Evolutionary conservation across 1,140 invertebrate genomes (phyloP).

Genomic region (Ptiloglossa arizonensis): DNA sequence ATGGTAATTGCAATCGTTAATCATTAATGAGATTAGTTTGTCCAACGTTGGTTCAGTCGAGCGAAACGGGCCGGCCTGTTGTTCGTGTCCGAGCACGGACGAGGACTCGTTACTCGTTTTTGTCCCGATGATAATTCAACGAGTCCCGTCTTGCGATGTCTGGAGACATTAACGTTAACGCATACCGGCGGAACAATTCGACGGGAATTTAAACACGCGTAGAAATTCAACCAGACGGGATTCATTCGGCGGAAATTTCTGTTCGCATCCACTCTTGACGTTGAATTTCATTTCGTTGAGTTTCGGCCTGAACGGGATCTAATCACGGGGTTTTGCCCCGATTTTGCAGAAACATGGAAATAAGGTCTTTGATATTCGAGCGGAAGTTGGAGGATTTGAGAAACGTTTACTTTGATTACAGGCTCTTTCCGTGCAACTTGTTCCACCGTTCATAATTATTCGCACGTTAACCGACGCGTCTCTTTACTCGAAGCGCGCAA

Average conservation of each 20-base stretch:
- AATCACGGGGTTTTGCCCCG: not conserved
- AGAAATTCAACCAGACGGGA: not conserved
- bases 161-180: not conserved
- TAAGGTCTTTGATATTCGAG: constrained; percentile 7
- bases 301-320: not conserved
- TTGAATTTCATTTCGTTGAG: constrained; percentile 11
- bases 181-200: not conserved
- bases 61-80: not conserved
- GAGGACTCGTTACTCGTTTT: not conserved
- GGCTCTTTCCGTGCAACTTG: no score
- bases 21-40: no score
- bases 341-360: constrained; percentile 5
- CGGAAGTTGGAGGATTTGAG: not conserved
- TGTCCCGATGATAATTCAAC: not conserved
- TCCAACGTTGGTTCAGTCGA: not conserved
- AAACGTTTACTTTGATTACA: not conserved
- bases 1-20: no score
- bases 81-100: no score
- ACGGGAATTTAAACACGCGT: constrained; percentile 6
- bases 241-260: constrained; percentile 1
- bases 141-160: not conserved
- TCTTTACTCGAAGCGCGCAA: no score
- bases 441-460: no score
- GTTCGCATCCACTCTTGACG: not conserved
- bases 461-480: no score